Conservation (phyloP, 2,797 vertebrate genomes). For the Smutsia gigantea region DNA sequence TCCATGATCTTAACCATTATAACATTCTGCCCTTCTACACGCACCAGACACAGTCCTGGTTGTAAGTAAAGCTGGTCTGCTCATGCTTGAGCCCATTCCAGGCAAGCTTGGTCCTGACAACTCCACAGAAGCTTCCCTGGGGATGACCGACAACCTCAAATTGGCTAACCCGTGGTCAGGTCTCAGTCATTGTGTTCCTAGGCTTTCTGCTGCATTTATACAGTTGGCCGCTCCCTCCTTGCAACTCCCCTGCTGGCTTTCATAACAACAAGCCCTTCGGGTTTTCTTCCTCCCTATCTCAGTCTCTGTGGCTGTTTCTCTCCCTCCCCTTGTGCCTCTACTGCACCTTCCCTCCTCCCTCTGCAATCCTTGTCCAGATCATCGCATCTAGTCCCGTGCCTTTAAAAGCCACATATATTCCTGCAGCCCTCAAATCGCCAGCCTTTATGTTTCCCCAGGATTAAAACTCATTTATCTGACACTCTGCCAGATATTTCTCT, state of each 20-base stretch:
- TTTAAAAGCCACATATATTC: not conserved
- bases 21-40: not conserved
- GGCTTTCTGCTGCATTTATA: fast-evolving
- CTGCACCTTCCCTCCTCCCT: not conserved
- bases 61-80: not conserved
- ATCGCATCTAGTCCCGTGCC: not conserved
- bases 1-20: not conserved
- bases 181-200: too few relatives aligned
- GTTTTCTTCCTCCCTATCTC: not conserved
- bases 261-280: not conserved
- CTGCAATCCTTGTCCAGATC: not conserved
- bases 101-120: not conserved
- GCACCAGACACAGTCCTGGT: not conserved
- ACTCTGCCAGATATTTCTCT: not conserved
- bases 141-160: not conserved
- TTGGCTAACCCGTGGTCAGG: not conserved
- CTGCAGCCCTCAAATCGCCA: too few relatives aligned
- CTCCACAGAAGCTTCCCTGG: fast-evolving
- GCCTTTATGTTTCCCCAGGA: not conserved
- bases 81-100: not conserved
- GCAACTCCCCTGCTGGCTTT: not conserved
- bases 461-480: not conserved
- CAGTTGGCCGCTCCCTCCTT: fast-evolving
- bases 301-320: not conserved
- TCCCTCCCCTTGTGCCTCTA: not conserved